Conservation (phyloP, 2,113 vertebrate species). For the Crocuta crocuta region DNA sequence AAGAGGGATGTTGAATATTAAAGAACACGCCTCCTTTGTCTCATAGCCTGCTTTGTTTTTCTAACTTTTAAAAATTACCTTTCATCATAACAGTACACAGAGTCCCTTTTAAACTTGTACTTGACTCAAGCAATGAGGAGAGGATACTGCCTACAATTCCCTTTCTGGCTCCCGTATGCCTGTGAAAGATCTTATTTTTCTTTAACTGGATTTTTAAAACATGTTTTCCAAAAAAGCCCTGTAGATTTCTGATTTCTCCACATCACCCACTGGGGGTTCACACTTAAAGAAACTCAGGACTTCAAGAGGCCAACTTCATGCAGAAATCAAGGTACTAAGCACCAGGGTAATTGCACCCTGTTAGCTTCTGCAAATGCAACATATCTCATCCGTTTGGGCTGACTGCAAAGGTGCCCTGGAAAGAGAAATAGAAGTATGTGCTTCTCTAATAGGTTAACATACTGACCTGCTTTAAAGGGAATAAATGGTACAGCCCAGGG, state of each 20-base stretch:
- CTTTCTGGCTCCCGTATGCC: neutral
- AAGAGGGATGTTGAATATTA: conserved; percentile 33
- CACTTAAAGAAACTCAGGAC: neutral
- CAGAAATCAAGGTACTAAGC: conserved; percentile 14
- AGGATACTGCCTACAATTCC: conserved; percentile 3
- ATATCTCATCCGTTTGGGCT: neutral
- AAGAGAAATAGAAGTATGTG: neutral
- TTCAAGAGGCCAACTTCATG: conserved; percentile 3
- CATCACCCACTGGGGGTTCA: neutral
- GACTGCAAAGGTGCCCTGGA: neutral
- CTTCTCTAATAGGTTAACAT: neutral
- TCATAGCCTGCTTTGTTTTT: conserved; percentile 42
- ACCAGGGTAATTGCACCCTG: neutral
- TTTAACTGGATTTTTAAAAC: neutral
- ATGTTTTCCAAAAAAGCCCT: neutral
- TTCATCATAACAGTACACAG: neutral
- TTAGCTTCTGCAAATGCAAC: conserved; percentile 12
- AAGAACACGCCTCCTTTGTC: conserved; percentile 44
- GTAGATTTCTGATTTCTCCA: neutral
- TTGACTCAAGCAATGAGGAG: neutral
- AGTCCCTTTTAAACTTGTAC: conserved; percentile 29
- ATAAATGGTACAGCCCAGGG: neutral
- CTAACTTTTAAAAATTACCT: conserved; percentile 52
- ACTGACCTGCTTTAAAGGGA: conserved; percentile 34
- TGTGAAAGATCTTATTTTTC: conserved; percentile 23